Percentiles rank a stretch among this genome's conserved stretches.
phyloP scores from a whole-genome alignment of 2,113 vertebrate species.

The Ifrita kowaldi region DNA sequence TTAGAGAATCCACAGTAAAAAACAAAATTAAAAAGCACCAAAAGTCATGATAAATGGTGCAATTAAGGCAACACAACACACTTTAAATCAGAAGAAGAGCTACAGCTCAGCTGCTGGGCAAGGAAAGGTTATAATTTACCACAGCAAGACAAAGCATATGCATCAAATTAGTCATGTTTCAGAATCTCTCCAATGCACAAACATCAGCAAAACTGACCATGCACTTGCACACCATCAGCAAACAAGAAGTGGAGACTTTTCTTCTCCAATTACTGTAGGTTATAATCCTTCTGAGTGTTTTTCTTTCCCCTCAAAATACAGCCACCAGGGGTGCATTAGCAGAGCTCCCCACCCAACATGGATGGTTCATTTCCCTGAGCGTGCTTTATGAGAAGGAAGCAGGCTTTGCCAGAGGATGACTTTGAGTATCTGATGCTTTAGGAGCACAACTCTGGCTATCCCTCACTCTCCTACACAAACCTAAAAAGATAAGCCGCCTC shows the following conservation, averaged over 20 bases:
- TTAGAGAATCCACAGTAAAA: background rate
- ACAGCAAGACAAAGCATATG: background rate
- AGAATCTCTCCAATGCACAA: background rate
- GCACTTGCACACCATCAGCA: background rate
- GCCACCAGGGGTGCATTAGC: accelerated
- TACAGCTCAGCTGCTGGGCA: background rate
- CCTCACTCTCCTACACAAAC: background rate
- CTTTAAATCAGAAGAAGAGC: background rate
- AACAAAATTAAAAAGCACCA: background rate
- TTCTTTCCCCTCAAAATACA: background rate
- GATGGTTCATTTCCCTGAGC: background rate
- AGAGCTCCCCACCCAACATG: background rate
- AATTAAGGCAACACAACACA: background rate
- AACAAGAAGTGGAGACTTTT: background rate
- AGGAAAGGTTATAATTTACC: background rate
- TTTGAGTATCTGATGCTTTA: background rate
- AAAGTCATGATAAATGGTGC: background rate
- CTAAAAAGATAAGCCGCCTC: background rate
- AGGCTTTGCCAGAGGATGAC: background rate
- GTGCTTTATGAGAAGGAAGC: background rate
- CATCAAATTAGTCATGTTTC: background rate
- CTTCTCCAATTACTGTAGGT: background rate
- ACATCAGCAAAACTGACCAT: background rate
- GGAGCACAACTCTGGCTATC: background rate
- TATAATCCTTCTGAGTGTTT: background rate